Evolutionary conservation across 2,888 invertebrate species (phyloP), one percentile per base, ranked within the genome.

Genomic region (Ochlodes sylvanus): DNA sequence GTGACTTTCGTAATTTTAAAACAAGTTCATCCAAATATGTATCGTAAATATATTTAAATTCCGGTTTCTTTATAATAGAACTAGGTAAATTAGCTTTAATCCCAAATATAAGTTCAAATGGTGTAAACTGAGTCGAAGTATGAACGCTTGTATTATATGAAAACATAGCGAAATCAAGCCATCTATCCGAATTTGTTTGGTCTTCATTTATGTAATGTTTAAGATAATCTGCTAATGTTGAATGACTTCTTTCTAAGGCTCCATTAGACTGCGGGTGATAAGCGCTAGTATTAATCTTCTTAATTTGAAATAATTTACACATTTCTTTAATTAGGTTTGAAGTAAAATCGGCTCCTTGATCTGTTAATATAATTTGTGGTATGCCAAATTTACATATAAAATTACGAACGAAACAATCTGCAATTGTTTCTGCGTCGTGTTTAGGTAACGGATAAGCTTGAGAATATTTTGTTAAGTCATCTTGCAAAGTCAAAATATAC

Each of bases 281-380:
- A 10, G 80, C 73, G 34, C 76, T n/a, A n/a, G n/a, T 70, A 27
- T 66, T 71, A n/a, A 79, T 63, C 34, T 82, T 75, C n/a, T 77
- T 80, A 2, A 44, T 15, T 44, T 44, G 2, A 44, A 44, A 44
- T 44, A 44, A 44, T 44, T 44, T 44, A 15, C 5, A 79, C 78
- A 81, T 83, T n/a, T n/a, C 73, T 75, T 79, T 78, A 4, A 85
- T 71, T 57, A 84, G 34, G 9, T 81, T 71, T 2, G 82, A 80
- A 7, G 72, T 80, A 69, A 87, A 86, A 63, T 86, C 77, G 10
- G 78, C 71, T n/a, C 82, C 86, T 77, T 82, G 77, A 72, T 89
- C 86, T 0, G 84, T 77, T 15, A 88, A 66, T 38, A 86, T 64
- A 64, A 71, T 81, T 73, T 44, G 44, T 7, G 85, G 82, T 52